A percentile compares a stretch with the other conserved stretches of the same genome.
Conservation (phyloP, 30 jellyfish, hydroid and myxozoan species). For the Hydractinia echinata region DNA sequence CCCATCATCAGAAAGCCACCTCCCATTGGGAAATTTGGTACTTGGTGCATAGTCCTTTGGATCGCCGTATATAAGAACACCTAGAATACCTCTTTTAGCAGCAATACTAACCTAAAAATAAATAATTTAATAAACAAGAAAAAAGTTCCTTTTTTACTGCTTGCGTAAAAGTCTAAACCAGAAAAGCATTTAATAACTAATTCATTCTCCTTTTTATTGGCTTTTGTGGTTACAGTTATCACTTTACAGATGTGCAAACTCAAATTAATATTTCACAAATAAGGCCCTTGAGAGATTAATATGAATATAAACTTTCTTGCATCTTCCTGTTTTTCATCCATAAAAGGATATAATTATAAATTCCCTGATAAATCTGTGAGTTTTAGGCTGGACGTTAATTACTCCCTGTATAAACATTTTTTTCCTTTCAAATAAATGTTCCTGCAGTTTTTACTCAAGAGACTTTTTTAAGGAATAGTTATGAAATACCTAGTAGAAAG, state of each 20-base stretch:
- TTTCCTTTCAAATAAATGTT: not conserved
- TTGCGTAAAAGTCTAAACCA: too few species aligned
- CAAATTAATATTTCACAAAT: too few species aligned
- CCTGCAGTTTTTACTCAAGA: too few species aligned
- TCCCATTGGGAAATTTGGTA: conserved; percentile 50
- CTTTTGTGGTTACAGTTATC: too few species aligned
- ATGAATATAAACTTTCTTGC: too few species aligned
- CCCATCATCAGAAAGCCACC: conserved; percentile 88
- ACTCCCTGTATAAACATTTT: not conserved
- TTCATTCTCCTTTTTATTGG: too few species aligned
- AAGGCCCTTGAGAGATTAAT: too few species aligned
- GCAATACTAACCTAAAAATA: conserved; percentile 55
- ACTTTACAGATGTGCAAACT: too few species aligned
- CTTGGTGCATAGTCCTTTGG: conserved; percentile 72
- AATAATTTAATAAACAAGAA: not conserved
- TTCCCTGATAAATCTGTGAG: not conserved
- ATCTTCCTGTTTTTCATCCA: too few species aligned
- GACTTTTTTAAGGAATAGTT: too few species aligned
- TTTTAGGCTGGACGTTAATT: not conserved
- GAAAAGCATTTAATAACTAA: too few species aligned
- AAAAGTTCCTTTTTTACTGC: not conserved
- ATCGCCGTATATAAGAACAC: conserved; percentile 63
- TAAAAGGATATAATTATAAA: too few species aligned
- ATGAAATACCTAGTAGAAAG: not conserved
- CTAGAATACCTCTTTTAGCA: conserved; percentile 51